Evolutionary conservation across 23 tunicate species (phyloP).

Genomic region (Trididemnum clinides): DNA sequence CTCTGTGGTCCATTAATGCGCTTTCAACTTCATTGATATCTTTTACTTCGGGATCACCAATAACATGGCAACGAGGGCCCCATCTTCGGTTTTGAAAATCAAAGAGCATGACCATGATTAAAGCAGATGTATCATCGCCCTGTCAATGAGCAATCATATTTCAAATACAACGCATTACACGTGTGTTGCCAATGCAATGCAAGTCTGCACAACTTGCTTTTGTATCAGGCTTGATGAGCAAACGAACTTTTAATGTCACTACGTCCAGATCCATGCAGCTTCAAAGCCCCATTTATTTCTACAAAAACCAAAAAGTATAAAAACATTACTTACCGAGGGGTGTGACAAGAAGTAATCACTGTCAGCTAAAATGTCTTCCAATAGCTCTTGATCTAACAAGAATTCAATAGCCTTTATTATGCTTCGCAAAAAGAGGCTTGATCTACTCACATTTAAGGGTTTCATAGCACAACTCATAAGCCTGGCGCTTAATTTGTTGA

Average conservation of each 20-base stretch:
- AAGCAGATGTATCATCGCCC: constrained; percentile 86
- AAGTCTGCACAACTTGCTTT: neutral
- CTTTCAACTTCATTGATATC: constrained; percentile 67
- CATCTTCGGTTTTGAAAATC: constrained; percentile 91
- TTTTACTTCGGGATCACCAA: constrained; percentile 45
- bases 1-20: constrained; percentile 57
- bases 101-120: constrained; percentile 83
- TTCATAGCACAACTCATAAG: constrained; percentile 80
- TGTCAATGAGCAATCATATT: too few relatives aligned
- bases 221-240: too few relatives aligned
- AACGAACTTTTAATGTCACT: too few relatives aligned
- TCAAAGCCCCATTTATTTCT: too few relatives aligned
- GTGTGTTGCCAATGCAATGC: too few relatives aligned
- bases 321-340: constrained; percentile 83
- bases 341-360: constrained; percentile 78
- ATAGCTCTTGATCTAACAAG: constrained; percentile 75
- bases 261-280: too few relatives aligned
- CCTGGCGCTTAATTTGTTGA: constrained; percentile 68
- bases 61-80: constrained; percentile 59
- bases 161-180: too few relatives aligned
- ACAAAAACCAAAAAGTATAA: too few relatives aligned
- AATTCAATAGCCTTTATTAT: neutral
- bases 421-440: neutral
- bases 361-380: constrained; percentile 76
- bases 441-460: constrained; percentile 85